These are phyloP conservation scores for Catonia carolina DNA, from an alignment of 2,888 invertebrate genomes.

Conservation along the genomic window DNA sequence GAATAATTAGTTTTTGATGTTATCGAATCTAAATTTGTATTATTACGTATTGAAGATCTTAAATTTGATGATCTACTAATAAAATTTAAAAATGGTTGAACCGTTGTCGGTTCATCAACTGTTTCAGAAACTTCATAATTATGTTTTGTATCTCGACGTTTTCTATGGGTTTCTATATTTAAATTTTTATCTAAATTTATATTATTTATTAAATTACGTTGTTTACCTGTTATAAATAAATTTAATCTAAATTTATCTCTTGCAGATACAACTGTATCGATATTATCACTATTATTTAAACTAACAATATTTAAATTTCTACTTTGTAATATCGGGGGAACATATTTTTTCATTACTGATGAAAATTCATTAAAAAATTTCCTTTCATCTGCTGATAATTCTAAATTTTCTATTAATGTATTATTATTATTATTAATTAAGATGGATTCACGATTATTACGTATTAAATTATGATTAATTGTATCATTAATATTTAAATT, in stretches of 20 bases:
- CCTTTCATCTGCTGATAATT: neutral
- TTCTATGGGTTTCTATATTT: neutral
- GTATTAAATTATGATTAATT: no score
- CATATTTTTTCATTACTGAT: neutral
- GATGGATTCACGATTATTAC: no score
- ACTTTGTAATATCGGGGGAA: neutral
- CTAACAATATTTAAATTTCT: neutral
- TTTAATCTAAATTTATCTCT: conserved; percentile 3
- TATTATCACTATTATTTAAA: neutral
- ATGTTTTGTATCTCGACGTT: neutral
- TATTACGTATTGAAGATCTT: no score
- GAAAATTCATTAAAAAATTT: neutral
- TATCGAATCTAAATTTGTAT: no score
- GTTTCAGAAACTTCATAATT: conserved; percentile 3
- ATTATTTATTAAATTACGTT: neutral
- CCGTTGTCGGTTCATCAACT: neutral
- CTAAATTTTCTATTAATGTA: neutral
- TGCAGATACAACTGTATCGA: neutral
- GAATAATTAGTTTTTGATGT: no score
- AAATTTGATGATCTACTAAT: neutral
- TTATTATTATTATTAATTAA: neutral
- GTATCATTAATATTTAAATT: no score
- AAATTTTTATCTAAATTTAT: neutral
- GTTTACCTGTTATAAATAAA: neutral
- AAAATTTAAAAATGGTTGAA: neutral